phyloP scores from a whole-genome alignment of 2,888 invertebrate genomes.

The Mimas tiliae region DNA sequence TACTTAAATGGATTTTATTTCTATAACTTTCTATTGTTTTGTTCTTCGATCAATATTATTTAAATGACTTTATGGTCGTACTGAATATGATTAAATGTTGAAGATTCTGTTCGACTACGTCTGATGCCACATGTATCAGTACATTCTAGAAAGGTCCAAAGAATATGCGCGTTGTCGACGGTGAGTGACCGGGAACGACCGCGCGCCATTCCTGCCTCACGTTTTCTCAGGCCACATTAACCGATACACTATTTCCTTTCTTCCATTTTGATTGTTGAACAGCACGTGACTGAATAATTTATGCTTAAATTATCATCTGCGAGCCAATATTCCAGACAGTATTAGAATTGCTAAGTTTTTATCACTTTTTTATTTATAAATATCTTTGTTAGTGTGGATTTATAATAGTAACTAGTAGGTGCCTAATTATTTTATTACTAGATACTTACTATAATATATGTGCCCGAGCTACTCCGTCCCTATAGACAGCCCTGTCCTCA shows the following conservation, averaged over 20 bases:
- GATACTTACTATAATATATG: not conserved
- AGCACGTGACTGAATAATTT: slow-evolving; percentile 58
- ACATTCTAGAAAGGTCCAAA: slow-evolving; percentile 36
- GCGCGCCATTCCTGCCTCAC: slow-evolving; percentile 41
- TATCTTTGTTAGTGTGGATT: not conserved
- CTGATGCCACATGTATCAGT: slow-evolving; percentile 25
- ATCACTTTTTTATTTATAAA: slow-evolving; percentile 9
- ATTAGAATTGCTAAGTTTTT: slow-evolving; percentile 34
- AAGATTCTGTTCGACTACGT: slow-evolving; percentile 40
- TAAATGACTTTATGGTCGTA: slow-evolving; percentile 10
- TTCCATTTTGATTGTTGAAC: slow-evolving; percentile 39
- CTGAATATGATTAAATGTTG: slow-evolving; percentile 37
- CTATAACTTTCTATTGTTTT: not conserved
- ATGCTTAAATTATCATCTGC: slow-evolving; percentile 43
- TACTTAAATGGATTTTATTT: not conserved
- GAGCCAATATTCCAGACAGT: slow-evolving; percentile 36
- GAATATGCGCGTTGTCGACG: slow-evolving; percentile 37
- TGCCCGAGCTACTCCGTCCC: no score
- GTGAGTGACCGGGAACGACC: slow-evolving; percentile 61
- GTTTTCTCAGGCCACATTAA: slow-evolving; percentile 43
- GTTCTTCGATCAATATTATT: not conserved
- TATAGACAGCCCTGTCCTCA: no score
- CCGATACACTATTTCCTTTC: slow-evolving; percentile 43
- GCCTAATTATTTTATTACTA: not conserved
- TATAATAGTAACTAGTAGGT: not conserved